Conservation (phyloP, 1,140 invertebrate species). For the Ephestia elutella region DNA sequence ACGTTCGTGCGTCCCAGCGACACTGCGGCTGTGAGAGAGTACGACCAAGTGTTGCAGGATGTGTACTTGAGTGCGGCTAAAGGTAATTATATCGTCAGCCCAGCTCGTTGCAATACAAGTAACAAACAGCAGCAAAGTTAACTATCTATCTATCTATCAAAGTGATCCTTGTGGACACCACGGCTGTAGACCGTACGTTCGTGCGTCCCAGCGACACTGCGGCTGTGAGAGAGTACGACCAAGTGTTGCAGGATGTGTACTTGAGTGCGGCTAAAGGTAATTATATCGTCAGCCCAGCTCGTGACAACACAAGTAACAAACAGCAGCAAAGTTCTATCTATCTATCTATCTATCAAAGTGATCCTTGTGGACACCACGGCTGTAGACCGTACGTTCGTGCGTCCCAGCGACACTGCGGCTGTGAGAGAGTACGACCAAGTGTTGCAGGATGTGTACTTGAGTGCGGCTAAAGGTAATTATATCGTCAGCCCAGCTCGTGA, state of each 20-base stretch:
- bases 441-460: conserved; percentile 28
- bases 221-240: conserved; percentile 22
- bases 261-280: conserved; percentile 28
- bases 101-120: too few relatives aligned
- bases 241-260: conserved; percentile 26
- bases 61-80: conserved; percentile 22
- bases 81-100: conserved; percentile 32
- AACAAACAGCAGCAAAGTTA: conserved; percentile 16
- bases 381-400: conserved; percentile 26
- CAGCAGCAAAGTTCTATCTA: conserved; percentile 17
- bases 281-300: too few relatives aligned
- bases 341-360: too few relatives aligned
- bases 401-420: conserved; percentile 17
- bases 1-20: conserved; percentile 32
- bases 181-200: conserved; percentile 20
- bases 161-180: conserved; percentile 34
- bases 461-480: conserved; percentile 25
- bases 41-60: conserved; percentile 30
- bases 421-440: conserved; percentile 25
- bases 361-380: conserved; percentile 30
- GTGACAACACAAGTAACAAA: too few relatives aligned
- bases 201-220: conserved; percentile 26
- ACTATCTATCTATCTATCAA: too few relatives aligned
- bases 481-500: too few relatives aligned
- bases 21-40: conserved; percentile 11